Conservation (phyloP, 2,113 vertebrate species). For the Zosterops pallidus region DNA sequence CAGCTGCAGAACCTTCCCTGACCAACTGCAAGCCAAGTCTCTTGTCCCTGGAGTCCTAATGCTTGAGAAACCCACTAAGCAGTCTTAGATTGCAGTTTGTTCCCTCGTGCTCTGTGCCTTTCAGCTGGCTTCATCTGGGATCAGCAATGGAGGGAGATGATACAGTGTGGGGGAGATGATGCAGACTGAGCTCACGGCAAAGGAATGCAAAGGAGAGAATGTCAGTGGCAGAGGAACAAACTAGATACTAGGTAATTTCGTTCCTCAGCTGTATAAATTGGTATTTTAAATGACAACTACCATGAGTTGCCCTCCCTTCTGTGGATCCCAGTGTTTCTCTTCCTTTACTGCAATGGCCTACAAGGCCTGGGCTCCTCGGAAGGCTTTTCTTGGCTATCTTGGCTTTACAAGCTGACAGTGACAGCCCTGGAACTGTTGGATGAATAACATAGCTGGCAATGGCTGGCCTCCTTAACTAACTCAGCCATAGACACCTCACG, state of each 20-base stretch:
- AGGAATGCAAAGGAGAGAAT: neutral
- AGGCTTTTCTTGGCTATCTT: neutral
- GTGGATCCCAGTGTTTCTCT: neutral
- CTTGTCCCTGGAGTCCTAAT: neutral
- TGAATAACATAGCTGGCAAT: neutral
- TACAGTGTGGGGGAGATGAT: neutral
- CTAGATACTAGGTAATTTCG: neutral
- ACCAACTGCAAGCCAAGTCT: neutral
- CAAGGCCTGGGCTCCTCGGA: neutral
- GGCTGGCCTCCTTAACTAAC: neutral
- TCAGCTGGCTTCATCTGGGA: neutral
- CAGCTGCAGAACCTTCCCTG: constrained; percentile 23
- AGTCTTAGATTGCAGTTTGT: neutral
- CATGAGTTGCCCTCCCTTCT: neutral
- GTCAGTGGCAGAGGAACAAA: neutral
- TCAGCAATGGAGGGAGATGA: neutral
- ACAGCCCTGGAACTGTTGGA: neutral
- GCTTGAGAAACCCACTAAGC: neutral
- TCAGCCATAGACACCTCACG: fast-evolving
- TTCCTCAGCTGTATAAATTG: neutral
- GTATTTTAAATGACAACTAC: neutral
- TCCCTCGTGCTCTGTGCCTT: neutral
- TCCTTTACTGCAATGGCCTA: neutral
- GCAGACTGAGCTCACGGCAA: neutral
- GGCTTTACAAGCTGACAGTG: neutral